Evolutionary conservation across 2,113 vertebrate species (phyloP).

Genomic region (Motacilla tschutschensis): DNA sequence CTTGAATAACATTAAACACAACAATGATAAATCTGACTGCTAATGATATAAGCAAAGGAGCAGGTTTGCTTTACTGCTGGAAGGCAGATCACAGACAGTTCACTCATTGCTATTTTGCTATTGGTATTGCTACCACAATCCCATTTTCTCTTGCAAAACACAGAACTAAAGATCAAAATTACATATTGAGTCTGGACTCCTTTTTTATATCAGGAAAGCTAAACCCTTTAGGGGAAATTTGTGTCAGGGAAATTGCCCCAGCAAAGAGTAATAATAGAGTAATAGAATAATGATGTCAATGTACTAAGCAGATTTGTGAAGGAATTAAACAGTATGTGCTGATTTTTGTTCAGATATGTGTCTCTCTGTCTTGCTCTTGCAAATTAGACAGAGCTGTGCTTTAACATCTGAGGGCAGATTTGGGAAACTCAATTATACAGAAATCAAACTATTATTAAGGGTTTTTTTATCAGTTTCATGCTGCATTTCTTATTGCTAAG

Average conservation of each 20-base stretch:
- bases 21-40: background rate
- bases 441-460: background rate
- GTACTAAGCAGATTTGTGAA: conserved; percentile 21
- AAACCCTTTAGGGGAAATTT: background rate
- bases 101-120: background rate
- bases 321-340: conserved; percentile 14
- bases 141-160: background rate
- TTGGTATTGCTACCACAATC: background rate
- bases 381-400: conserved; percentile 7
- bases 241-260: background rate
- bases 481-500: background rate
- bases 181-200: background rate
- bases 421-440: conserved; percentile 17
- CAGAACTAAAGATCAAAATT: background rate
- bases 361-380: background rate
- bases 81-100: background rate
- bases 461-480: background rate
- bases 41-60: background rate
- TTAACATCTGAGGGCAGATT: conserved; percentile 21
- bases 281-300: conserved; percentile 7
- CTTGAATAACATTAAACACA: background rate
- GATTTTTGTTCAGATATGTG: conserved; percentile 30
- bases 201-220: background rate
- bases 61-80: background rate
- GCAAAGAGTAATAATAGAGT: background rate